Base-by-base conservation (phyloP, 2,888 invertebrate genomes). In the Maniola hyperantus region DNA sequence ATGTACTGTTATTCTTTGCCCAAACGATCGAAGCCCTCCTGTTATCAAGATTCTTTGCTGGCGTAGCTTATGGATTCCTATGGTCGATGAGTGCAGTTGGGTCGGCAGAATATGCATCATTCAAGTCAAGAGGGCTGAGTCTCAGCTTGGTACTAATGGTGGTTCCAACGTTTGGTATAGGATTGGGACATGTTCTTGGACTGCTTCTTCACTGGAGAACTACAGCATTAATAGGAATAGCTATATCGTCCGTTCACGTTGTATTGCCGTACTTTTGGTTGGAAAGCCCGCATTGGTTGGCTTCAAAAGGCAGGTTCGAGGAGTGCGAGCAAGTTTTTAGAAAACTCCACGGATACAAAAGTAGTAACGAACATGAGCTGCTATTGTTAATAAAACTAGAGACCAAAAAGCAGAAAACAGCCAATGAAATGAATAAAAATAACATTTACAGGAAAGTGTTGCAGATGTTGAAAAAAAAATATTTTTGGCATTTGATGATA, bases 261-360 rank as follows among this genome's bases (percentile, higher is more conserved):
- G 6, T 76, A 7, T 15, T 76, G 4, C 76, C 79, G 0, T 69
- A 68, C 26, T 76, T 73, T 51, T 77, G 76, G 73, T 67, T 73
- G 5, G 79, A 79, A 50, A 78, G 78, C 59, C 78, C 78, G 0
- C 69, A 73, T 2, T 77, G 77, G 78, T 67, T 79, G n/a, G 77
- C 76, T 0, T 76, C 74, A 6, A 77, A 76, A 64, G 77, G 77
- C 33, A 71, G 72, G 50, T 77, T 75, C 54, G 65, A 72, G 36
- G 76, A 79, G 51, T 76, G 75, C 39, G 70, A 71, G 36, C 51
- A 2, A 0, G 68, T 74, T 0, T 77, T 76, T 60, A 73, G 62
- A 70, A 60, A 71, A 33, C 54, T 79, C 11, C 75, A 66, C 39
- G 69, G 73, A 71, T 48, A 46, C 66, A 71, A 54, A 69, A 59